These are phyloP conservation scores for Sebastes jordani DNA, from an alignment of 2,797 vertebrate genomes.

Conservation along the genomic window DNA sequence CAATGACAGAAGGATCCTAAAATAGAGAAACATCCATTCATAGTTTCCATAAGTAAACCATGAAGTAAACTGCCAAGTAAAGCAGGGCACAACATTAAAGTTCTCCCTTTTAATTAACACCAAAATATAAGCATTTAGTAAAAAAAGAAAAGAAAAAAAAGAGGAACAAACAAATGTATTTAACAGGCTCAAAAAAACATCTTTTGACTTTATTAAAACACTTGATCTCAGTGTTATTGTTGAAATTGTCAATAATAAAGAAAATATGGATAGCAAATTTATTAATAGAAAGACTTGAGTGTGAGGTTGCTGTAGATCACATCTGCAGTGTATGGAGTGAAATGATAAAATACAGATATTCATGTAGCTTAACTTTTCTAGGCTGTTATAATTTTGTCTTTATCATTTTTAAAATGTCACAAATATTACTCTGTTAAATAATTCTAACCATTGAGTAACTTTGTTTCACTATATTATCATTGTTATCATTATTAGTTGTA, in stretches of 20 bases:
- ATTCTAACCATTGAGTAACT: background rate
- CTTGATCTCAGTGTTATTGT: too few relatives aligned
- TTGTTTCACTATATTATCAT: background rate
- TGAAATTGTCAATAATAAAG: too few relatives aligned
- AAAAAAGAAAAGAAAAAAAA: background rate
- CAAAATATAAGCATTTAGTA: background rate
- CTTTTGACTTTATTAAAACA: too few relatives aligned
- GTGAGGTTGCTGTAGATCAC: too few relatives aligned
- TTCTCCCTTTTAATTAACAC: background rate
- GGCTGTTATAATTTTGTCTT: too few relatives aligned
- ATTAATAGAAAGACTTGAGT: too few relatives aligned
- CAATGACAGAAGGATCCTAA: constrained; percentile 60
- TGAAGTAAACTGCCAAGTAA: background rate
- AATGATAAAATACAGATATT: background rate
- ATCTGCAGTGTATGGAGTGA: too few relatives aligned
- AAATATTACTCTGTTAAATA: background rate
- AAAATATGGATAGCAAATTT: too few relatives aligned
- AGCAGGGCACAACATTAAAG: background rate
- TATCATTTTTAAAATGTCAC: too few relatives aligned
- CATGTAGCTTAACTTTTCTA: background rate
- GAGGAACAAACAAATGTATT: too few relatives aligned
- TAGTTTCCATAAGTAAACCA: constrained; percentile 51
- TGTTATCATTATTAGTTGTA: too few relatives aligned
- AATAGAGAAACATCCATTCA: constrained; percentile 73
- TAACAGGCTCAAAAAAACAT: too few relatives aligned